Evolutionary conservation across 92 coral and sea anemone species (phyloP).

Genomic region (Actinernus sp.): DNA sequence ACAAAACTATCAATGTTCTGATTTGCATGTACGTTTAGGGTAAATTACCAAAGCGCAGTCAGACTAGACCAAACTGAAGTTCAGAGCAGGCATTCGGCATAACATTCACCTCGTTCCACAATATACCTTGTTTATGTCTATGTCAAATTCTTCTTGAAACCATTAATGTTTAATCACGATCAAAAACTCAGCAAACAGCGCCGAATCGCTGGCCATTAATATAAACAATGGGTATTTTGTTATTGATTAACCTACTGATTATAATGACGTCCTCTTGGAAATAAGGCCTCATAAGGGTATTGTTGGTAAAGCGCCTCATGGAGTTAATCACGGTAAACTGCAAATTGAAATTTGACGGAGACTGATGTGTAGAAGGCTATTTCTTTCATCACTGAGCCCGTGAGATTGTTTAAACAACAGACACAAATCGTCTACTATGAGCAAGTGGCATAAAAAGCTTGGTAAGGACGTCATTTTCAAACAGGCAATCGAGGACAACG

Average conservation of each 20-base stretch:
- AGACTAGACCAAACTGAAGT: background rate
- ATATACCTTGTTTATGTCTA: too few species aligned
- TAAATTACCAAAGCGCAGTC: background rate
- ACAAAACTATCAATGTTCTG: background rate
- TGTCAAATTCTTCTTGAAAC: background rate
- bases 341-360: too few species aligned
- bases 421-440: slow-evolving; percentile 5
- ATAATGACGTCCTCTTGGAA: too few species aligned
- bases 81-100: too few species aligned
- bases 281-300: too few species aligned
- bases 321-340: too few species aligned
- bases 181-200: background rate
- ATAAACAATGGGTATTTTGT: too few species aligned
- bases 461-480: slow-evolving; percentile 55
- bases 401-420: background rate
- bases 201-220: background rate
- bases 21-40: background rate
- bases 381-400: too few species aligned
- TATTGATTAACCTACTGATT: too few species aligned
- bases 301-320: too few species aligned
- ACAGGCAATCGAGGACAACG: slow-evolving; percentile 83
- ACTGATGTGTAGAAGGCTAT: too few species aligned
- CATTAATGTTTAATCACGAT: background rate
- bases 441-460: slow-evolving; percentile 17
- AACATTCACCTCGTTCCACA: background rate